phyloP scores from a whole-genome alignment of 1,140 invertebrate genomes.

The Oryctes rhinoceros region DNA sequence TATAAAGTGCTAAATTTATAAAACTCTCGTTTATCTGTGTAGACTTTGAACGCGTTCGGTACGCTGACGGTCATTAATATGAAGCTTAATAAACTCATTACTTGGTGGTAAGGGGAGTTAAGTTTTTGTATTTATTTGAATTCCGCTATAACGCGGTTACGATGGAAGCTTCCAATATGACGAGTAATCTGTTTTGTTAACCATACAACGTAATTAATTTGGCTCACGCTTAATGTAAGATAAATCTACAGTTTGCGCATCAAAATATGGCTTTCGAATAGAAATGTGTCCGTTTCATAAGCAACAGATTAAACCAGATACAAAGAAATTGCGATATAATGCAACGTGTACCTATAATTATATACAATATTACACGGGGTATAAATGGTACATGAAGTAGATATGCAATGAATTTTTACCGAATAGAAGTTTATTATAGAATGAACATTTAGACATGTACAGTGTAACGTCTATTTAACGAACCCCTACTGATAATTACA shows the following conservation, averaged over 20 bases:
- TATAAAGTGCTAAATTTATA: conserved; percentile 22
- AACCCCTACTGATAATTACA: no score
- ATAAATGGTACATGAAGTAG: no score
- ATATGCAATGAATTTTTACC: no score
- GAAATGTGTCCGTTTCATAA: no score
- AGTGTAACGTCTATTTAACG: no score
- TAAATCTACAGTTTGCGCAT: not conserved
- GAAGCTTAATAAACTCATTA: conserved; percentile 23
- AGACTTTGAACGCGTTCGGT: conserved; percentile 12
- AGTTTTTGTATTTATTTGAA: not conserved
- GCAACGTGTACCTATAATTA: no score
- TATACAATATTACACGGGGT: no score
- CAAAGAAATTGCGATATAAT: no score
- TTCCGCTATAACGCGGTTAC: not conserved
- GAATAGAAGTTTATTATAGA: no score
- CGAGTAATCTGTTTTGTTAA: not conserved
- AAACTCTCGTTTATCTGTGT: conserved; percentile 10
- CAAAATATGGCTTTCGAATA: no score
- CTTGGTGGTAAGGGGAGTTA: not conserved
- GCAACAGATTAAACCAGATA: no score
- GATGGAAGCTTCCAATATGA: not conserved
- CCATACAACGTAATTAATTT: not conserved
- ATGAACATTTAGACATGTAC: no score
- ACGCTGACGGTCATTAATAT: conserved; percentile 10
- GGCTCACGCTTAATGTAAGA: not conserved